Base-by-base conservation (phyloP, 2,797 vertebrate genomes). In the Spondyliosoma cantharus region DNA sequence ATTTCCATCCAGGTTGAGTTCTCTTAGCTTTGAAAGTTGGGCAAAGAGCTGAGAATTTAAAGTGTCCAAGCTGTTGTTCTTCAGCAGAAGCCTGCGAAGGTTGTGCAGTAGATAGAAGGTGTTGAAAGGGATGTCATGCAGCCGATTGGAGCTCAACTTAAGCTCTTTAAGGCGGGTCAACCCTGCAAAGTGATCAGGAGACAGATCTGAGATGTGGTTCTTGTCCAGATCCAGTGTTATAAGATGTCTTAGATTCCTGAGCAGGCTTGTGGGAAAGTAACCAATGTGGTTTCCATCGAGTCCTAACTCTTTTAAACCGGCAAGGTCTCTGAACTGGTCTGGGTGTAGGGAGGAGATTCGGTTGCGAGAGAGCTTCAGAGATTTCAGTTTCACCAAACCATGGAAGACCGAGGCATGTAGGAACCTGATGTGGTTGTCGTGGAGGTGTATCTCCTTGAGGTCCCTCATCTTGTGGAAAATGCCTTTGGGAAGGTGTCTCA, bases 1-100 rank as follows among this genome's bases (percentile, higher is more conserved):
- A 74, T 95, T 95, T 24, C 53, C 85, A 3, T 93, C 93, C 74
- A 95, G 29, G 72, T 93, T 74, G 6, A 95, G 89, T 14, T 94
- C 88, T 17, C 65, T 73, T 19, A 94, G 86, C 9, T 79, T 81
- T 0, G 13, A 56, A 16, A 91, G 82, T 9, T 4, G 22, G 2
- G 24, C 60, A 56, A 94, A 92, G 70, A 93, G 74, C 45, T 24
- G 54, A 14, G 56, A 22, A 9, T 77, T 53, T 15, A 94, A 59
- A 22, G 25, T 27, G 0, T 16, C 52, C 58, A 95, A 69, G 37
- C 69, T 69, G 87, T 94, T 94, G 79, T 90, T 88, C 58, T 90
- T 90, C 19, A 95, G 86, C 29, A 71, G 79, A 8, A 94, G 90
- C 22, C 50, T 88, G 25, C 69, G 86, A 32, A 95, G 87, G 11